phyloP scores from a whole-genome alignment of 2,113 vertebrate genomes.

The Sebastes fasciatus region DNA sequence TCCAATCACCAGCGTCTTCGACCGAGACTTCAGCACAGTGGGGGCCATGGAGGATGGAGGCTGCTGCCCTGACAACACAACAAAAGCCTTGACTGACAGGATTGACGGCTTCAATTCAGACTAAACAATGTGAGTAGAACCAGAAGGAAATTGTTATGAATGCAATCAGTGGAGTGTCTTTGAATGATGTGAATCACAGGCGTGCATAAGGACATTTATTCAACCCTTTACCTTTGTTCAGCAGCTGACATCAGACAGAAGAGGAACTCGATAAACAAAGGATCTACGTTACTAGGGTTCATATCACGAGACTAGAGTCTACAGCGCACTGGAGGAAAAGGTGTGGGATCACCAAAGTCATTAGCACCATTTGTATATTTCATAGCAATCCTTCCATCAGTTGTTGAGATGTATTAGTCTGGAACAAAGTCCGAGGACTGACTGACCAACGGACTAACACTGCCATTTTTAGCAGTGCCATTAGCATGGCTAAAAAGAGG shows the following conservation, averaged over 20 bases:
- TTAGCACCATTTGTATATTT: no score
- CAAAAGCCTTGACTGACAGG: conserved; percentile 47
- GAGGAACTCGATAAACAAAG: neutral
- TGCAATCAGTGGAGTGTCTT: conserved; percentile 26
- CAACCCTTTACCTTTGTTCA: conserved; percentile 26
- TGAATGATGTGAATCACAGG: conserved; percentile 8
- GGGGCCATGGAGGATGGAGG: conserved; percentile 92
- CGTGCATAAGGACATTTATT: conserved; percentile 18
- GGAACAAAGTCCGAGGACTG: neutral
- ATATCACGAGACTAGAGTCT: neutral
- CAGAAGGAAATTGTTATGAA: conserved; percentile 23
- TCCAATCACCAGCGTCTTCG: conserved; percentile 87
- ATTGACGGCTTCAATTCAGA: conserved; percentile 19
- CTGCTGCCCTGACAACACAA: conserved; percentile 83
- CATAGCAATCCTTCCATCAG: no score
- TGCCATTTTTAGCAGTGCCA: neutral
- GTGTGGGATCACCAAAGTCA: no score
- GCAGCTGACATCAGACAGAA: conserved; percentile 4
- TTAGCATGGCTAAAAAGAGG: neutral
- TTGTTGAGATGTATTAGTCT: neutral
- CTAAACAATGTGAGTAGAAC: conserved; percentile 25
- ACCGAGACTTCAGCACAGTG: conserved; percentile 83
- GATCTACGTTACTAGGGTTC: neutral
- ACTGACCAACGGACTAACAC: neutral
- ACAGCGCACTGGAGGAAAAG: no score